Evolutionary conservation across 2,797 vertebrate species (phyloP).

Genomic region (Acipenser ruthenus): DNA sequence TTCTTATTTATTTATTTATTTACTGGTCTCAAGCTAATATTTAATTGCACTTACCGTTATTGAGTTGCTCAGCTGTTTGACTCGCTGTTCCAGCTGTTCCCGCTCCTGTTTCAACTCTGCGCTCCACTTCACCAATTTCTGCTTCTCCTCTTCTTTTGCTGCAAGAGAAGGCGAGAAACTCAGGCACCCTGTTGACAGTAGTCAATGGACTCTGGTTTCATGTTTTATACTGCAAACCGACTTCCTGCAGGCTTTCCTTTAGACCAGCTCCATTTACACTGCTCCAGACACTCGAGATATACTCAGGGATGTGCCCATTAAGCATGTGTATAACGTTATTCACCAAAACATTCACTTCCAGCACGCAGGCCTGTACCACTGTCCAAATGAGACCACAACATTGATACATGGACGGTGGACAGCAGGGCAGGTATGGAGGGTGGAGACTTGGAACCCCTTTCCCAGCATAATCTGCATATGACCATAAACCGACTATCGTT

Average conservation of each 20-base stretch:
- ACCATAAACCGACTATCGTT: no score
- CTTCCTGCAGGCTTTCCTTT: no score
- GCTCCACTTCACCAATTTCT: constrained; percentile 95
- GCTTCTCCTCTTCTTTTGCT: constrained; percentile 99
- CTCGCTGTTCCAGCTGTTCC: constrained; percentile 91
- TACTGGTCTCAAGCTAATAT: not conserved
- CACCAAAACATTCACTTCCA: no score
- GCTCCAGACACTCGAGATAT: no score
- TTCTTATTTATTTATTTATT: not conserved
- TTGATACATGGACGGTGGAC: not conserved
- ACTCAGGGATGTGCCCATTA: no score
- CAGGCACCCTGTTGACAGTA: not conserved
- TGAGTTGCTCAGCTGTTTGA: constrained; percentile 93
- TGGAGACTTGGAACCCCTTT: no score
- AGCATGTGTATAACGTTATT: no score
- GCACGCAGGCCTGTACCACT: no score
- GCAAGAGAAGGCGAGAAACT: constrained; percentile 23
- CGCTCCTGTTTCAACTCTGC: constrained; percentile 92
- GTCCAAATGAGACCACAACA: no score
- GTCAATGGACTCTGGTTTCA: not conserved
- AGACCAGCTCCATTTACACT: no score
- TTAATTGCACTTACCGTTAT: constrained; percentile 74
- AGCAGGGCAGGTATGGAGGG: no score
- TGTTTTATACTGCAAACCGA: not conserved
- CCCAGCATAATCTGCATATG: no score